Conservation (phyloP, 2,113 vertebrate genomes). For the Hystrix brachyura region DNA sequence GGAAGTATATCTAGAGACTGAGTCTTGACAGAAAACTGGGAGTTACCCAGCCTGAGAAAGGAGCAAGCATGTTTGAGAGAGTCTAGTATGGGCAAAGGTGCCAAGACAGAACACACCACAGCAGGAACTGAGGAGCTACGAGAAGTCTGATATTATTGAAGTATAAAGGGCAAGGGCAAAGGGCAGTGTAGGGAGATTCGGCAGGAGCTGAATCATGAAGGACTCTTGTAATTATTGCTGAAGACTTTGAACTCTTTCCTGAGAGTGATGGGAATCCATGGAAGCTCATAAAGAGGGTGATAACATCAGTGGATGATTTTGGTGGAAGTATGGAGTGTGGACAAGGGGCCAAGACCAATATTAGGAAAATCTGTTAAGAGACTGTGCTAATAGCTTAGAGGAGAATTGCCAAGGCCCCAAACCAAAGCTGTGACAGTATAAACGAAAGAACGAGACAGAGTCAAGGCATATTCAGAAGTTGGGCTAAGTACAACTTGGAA, state of each 20-base stretch:
- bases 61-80: not conserved
- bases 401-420: not conserved
- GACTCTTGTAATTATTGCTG: not conserved
- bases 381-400: not conserved
- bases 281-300: not conserved
- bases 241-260: constrained; percentile 35
- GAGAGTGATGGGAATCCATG: not conserved
- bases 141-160: not conserved
- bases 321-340: not conserved
- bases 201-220: not conserved
- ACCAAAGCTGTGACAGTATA: not conserved
- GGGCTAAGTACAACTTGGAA: not conserved
- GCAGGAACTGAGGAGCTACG: not conserved
- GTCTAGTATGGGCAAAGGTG: not conserved
- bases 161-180: not conserved
- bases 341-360: not conserved
- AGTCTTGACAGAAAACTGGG: constrained; percentile 32
- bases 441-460: not conserved
- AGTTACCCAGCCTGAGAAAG: not conserved
- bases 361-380: not conserved
- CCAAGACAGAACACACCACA: not conserved
- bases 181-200: not conserved
- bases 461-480: not conserved
- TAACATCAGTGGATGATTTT: not conserved
- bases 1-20: not conserved